A percentile compares a stretch with the other conserved stretches of the same genome.
Conservation (phyloP, 30 jellyfish, hydroid and myxozoan species). For the Calvadosia cruxmelitensis region DNA sequence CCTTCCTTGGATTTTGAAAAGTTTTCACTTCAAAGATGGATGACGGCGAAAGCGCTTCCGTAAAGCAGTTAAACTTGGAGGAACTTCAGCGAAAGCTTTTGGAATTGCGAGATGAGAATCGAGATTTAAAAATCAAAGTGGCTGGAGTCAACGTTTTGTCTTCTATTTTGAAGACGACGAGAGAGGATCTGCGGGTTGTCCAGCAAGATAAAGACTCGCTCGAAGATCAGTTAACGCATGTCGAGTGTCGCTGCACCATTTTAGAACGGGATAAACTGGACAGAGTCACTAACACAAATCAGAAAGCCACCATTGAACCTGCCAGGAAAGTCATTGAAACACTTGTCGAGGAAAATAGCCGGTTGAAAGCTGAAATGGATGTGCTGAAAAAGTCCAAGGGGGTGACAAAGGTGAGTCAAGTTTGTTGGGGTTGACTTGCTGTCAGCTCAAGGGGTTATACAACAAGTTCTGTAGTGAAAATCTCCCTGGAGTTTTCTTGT, state of each 20-base stretch:
- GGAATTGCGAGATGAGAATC: conserved; percentile 34
- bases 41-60: too few species aligned
- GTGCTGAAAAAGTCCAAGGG: neutral
- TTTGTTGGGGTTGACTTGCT: neutral
- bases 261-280: conserved; percentile 26
- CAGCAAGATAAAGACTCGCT: conserved; percentile 33
- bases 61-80: too few species aligned
- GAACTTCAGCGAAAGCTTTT: neutral
- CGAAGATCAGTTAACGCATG: conserved; percentile 29
- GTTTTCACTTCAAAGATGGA: too few species aligned
- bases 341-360: neutral
- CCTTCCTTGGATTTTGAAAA: too few species aligned
- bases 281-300: neutral
- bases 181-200: conserved; percentile 38
- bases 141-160: conserved; percentile 60
- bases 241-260: conserved; percentile 36
- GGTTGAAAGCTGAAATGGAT: neutral
- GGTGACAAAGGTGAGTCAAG: neutral
- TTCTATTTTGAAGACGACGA: conserved; percentile 36
- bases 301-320: neutral
- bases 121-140: conserved; percentile 36
- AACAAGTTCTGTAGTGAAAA: too few species aligned
- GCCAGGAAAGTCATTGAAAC: neutral
- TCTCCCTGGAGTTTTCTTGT: too few species aligned
- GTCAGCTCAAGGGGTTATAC: too few species aligned